These are phyloP conservation scores for Amblyteles armatorius DNA, from an alignment of 2,888 invertebrate species.

Conservation along the genomic window DNA sequence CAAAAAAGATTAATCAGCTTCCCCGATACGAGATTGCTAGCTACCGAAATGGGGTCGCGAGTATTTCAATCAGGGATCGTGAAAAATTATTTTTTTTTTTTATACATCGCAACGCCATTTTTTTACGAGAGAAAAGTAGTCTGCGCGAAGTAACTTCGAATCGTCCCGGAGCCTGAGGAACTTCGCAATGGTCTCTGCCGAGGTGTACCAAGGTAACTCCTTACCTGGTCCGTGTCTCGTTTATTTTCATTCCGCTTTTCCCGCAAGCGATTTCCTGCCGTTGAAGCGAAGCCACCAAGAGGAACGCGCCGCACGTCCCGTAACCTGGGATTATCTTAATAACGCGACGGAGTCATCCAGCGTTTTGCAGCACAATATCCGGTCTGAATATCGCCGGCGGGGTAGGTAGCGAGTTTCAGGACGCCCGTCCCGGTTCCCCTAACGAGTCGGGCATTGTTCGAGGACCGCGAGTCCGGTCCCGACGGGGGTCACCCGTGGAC, in stretches of 20 bases:
- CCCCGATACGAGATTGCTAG: neutral
- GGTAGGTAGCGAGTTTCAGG: conserved; percentile 21
- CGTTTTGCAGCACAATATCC: conserved; percentile 61
- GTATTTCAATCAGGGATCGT: neutral
- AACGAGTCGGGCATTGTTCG: conserved; percentile 49
- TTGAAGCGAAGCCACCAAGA: neutral
- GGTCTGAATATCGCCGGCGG: conserved; percentile 53
- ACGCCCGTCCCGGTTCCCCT: conserved; percentile 25
- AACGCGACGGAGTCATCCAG: conserved; percentile 41
- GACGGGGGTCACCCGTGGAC: conserved; percentile 9
- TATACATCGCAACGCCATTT: neutral
- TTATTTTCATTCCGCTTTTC: conserved; percentile 61
- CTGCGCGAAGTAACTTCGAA: neutral
- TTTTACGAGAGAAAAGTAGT: neutral
- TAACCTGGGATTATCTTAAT: conserved; percentile 64
- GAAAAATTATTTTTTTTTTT: neutral
- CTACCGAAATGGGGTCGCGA: neutral
- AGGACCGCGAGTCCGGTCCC: neutral
- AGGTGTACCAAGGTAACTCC: conserved; percentile 7
- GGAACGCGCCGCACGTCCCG: conserved; percentile 38
- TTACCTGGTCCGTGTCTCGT: conserved; percentile 37
- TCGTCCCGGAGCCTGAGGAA: neutral
- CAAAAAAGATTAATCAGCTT: too few relatives aligned
- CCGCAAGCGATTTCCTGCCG: conserved; percentile 44
- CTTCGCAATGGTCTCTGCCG: conserved; percentile 14